A percentile compares a stretch with the other conserved stretches of the same genome.
These are phyloP conservation scores for Amiota minor DNA, from an alignment of 2,888 invertebrate genomes.

Conservation along the genomic window DNA sequence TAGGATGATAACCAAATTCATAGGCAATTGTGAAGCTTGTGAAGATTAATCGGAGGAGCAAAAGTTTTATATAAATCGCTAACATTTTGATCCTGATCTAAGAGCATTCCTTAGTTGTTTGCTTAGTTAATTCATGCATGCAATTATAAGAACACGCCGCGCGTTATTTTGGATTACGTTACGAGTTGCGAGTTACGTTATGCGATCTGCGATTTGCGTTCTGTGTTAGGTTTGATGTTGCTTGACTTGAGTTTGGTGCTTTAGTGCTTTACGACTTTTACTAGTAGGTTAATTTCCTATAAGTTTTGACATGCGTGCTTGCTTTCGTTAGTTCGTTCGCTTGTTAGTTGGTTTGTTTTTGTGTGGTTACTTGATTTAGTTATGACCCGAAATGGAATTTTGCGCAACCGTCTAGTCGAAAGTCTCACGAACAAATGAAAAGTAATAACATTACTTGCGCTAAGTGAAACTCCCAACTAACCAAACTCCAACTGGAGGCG, in stretches of 20 bases:
- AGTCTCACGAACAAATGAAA: constrained; percentile 60
- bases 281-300: too few species aligned
- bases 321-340: too few species aligned
- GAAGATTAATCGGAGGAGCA: constrained; percentile 54
- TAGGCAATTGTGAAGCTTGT: constrained; percentile 46
- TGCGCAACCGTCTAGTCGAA: constrained; percentile 53
- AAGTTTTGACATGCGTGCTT: too few species aligned
- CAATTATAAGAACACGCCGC: not conserved
- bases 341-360: too few species aligned
- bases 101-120: constrained; percentile 3
- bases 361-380: too few species aligned
- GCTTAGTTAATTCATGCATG: not conserved
- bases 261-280: too few species aligned
- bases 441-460: not conserved
- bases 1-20: constrained; percentile 69
- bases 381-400: constrained; percentile 13
- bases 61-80: constrained; percentile 37
- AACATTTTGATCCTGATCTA: not conserved
- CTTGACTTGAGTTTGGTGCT: too few species aligned
- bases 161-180: too few species aligned
- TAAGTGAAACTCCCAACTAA: constrained; percentile 6
- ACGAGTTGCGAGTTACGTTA: too few species aligned
- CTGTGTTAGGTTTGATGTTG: too few species aligned
- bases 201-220: too few species aligned
- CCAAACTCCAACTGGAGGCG: constrained; percentile 33